Evolutionary conservation across 2,797 vertebrate species (phyloP).

Genomic region (Enteromius argenteus): DNA sequence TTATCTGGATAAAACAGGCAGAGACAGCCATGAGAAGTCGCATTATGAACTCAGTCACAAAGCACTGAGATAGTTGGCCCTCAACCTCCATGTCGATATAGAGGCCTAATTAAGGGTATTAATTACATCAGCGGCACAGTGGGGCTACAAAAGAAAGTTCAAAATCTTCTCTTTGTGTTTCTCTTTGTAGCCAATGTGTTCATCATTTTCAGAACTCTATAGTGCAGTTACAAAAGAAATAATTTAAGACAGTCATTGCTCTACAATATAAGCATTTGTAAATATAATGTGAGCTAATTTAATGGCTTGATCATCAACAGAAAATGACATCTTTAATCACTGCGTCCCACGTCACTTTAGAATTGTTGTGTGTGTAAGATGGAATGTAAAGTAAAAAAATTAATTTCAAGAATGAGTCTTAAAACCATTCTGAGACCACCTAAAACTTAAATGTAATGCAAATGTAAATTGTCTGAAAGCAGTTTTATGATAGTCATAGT

Average conservation of each 20-base stretch:
- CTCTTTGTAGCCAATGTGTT: constrained; percentile 20
- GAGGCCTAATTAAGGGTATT: constrained; percentile 55
- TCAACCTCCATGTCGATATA: constrained; percentile 45
- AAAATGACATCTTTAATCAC: background rate
- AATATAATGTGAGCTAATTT: constrained; percentile 2
- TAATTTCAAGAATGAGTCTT: background rate
- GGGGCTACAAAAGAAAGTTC: constrained; percentile 11
- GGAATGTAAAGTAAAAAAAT: background rate
- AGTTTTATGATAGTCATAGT: background rate
- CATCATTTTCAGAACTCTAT: background rate
- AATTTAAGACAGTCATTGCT: constrained; percentile 1
- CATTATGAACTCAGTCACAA: constrained; percentile 53
- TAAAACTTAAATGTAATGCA: too few species aligned
- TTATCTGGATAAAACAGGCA: constrained; percentile 30
- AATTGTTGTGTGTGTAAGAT: background rate
- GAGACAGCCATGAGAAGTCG: constrained; percentile 11
- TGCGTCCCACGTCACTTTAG: background rate
- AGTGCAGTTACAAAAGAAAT: constrained; percentile 16
- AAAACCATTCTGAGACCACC: background rate
- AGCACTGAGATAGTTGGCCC: constrained; percentile 41
- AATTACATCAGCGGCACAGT: constrained; percentile 52
- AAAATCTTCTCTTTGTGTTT: constrained; percentile 13
- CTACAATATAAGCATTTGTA: background rate
- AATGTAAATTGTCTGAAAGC: too few species aligned
- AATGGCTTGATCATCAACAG: background rate